A percentile compares a stretch with the other conserved stretches of the same genome.
phyloP scores from a whole-genome alignment of 2,888 invertebrate species.

The Urechis unicinctus region DNA sequence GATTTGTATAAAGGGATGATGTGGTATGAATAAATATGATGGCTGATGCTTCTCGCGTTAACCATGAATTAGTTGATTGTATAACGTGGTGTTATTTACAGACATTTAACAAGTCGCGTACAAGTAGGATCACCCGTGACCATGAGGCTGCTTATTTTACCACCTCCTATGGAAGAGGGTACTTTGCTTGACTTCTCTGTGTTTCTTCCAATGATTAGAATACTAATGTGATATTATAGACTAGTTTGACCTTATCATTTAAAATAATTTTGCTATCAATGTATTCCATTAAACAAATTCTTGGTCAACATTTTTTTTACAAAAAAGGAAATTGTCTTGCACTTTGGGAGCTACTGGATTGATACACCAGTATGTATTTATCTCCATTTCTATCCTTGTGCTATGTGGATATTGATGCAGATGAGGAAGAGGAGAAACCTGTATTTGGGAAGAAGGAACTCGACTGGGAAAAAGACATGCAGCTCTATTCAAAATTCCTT shows the following conservation, averaged over 20 bases:
- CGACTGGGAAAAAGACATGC: constrained; percentile 48
- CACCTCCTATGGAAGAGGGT: constrained; percentile 26
- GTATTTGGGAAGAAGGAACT: constrained; percentile 42
- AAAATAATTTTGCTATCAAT: no score
- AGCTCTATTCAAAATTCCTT: constrained; percentile 45
- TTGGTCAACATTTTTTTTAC: no score
- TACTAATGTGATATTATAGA: no score
- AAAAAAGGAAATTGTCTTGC: no score
- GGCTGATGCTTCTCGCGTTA: no score
- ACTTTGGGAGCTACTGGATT: neutral
- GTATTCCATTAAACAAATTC: no score
- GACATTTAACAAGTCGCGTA: constrained; percentile 44
- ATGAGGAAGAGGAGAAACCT: constrained; percentile 43
- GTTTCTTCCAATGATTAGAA: neutral
- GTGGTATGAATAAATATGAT: neutral
- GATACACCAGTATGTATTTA: neutral
- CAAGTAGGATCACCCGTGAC: constrained; percentile 51
- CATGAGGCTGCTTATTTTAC: constrained; percentile 41
- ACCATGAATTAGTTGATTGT: no score
- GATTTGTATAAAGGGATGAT: neutral
- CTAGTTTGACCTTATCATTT: neutral
- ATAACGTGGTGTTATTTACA: no score
- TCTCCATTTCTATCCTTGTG: neutral
- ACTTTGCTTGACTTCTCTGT: neutral
- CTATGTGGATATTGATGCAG: constrained; percentile 20